Evolutionary conservation across 2,797 vertebrate species (phyloP), one percentile per base, ranked within the genome.

Genomic region (Tympanoctomys barrerae): DNA sequence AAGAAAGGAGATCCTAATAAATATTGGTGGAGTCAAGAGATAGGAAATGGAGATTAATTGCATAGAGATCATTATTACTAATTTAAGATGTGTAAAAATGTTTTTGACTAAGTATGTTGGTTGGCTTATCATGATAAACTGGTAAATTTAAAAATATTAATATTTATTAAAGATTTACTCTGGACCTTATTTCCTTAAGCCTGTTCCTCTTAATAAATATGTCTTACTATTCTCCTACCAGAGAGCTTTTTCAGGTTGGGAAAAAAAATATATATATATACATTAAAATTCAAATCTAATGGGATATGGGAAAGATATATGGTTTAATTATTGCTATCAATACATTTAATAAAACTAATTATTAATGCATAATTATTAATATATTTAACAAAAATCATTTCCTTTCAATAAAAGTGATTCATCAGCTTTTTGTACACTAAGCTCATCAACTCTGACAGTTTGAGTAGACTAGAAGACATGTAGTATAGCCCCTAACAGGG

Each of bases 261-360:
- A 84, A 94, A 83, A 9, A 49, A 5, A 36, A 36, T 42, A 24
- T 79, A 36, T 66, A 26, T 83, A 57, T 90, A 93, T 46, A 39
- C 9, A 71, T 95, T 70, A 31, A 91, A 57, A 59, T 59, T 96
- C 75, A 91, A 95, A 70, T 93, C 94, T 84, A 93, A 90, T 95
- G 39, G 89, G 92, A 26, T 61, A 87, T 81, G 70, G 82, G 81
- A 93, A 97, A 93, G 83, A 94, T 97, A 79, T 95, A 39, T 97
- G 87, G 90, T 97, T 98, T 86, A 98, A 97, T 98, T 98, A 98
- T 98, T 98, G 64, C 7, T 62, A 62, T 26, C 61, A 26, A 62
- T 62, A 62, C 61, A 62, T 62, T 62, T 62, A 62, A 62, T 24
- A 62, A 62, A 62, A 62, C 61, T 62, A 22, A 62, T 62, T 61